Evolutionary conservation across 2,797 vertebrate species (phyloP).

Genomic region (Trichosurus vulpecula): DNA sequence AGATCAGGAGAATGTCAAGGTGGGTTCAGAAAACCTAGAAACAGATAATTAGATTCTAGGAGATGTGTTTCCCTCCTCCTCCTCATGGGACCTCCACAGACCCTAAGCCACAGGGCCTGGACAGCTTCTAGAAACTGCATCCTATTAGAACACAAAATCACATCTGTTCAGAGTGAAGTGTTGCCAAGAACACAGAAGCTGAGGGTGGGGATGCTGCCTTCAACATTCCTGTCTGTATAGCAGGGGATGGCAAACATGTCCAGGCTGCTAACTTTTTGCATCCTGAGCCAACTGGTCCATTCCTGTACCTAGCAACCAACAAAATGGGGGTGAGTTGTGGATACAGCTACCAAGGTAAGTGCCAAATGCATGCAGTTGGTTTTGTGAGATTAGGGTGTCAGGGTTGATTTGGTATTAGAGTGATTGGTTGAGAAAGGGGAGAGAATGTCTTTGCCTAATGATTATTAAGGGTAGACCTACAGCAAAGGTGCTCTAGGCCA

Average conservation of each 20-base stretch:
- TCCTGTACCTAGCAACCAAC: neutral
- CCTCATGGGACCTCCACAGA: neutral
- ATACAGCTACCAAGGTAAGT: neutral
- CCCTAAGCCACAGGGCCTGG: neutral
- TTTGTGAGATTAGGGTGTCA: neutral
- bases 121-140: neutral
- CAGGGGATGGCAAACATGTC: neutral
- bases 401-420: neutral
- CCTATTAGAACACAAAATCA: neutral
- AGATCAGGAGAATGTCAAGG: neutral
- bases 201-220: neutral
- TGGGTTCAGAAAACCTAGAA: neutral
- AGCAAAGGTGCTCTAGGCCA: neutral
- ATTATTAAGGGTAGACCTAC: neutral
- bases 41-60: neutral
- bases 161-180: neutral
- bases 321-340: neutral
- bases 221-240: neutral
- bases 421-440: neutral
- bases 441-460: neutral
- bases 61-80: fast-evolving
- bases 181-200: neutral
- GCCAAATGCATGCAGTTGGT: neutral
- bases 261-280: neutral
- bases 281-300: neutral